Evolutionary conservation across 2,888 invertebrate species (phyloP), one percentile per base, ranked within the genome.

Genomic region (Pandemis corylana): DNA sequence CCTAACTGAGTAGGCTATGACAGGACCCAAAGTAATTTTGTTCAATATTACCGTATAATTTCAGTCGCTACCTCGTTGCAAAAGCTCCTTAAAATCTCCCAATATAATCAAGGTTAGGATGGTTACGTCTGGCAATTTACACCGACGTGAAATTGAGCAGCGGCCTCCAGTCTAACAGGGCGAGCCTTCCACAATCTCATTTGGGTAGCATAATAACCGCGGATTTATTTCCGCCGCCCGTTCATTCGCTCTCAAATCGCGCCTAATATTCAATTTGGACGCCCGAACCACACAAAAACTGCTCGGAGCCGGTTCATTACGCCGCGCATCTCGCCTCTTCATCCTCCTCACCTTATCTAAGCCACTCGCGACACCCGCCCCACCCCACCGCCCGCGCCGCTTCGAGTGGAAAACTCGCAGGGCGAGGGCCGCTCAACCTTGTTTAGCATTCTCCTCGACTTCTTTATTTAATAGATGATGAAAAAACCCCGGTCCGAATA

Each of bases 391-490:
- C 82, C 80, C 89, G 87, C 89, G 89, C 92, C 91, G 89, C 90
- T 91, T 92, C 90, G 89, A 94, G 93, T 94, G 92, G 93, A 93
- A 93, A 93, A 93, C 93, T 92, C 93, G 86, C 87, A 91, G 91
- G 90, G 92, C 90, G 92, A 91, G 92, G 91, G 93, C 91, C 90
- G 91, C 93, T 92, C 92, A 90, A 91, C 93, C 93, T 94, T 94
- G 92, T 92, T 94, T 94, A 93, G 92, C 94, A 94, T 94, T 94
- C 94, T 92, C 90, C 90, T 89, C 93, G 90, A 91, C 90, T 92
- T 93, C 93, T 93, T 94, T 94, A 93, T 93, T 94, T 94, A 94
- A 94, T 93, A 92, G 93, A 92, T 93, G 91, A 92, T 90, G 89
- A 90, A 92, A 92, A 89, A 90, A 89, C 89, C 89, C 90, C 89